Conservation (phyloP, 2,113 vertebrate genomes). For the Cochlearius cochlearius region DNA sequence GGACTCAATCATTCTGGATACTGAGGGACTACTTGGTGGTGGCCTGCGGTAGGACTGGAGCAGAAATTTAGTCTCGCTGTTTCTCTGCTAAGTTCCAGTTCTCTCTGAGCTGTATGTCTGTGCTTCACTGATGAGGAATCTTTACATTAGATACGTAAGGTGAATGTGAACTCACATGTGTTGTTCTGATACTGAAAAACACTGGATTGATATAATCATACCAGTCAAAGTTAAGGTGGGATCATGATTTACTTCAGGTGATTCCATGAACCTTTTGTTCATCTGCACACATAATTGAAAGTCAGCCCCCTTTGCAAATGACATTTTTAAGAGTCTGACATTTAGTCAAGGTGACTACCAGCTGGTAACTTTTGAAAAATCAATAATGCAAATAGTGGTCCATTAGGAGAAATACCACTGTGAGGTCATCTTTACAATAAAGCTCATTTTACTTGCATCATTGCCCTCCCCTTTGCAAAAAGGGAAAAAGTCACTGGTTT, state of each 20-base stretch:
- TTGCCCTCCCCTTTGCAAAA: not conserved
- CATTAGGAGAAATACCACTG: not conserved
- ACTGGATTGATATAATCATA: not conserved
- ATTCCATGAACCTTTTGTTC: not conserved
- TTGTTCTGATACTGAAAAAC: not conserved
- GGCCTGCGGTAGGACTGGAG: not conserved
- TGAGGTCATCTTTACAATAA: conserved; percentile 19
- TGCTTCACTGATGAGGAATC: not conserved
- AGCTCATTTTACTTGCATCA: not conserved
- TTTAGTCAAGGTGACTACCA: conserved; percentile 48
- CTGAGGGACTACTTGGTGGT: not conserved
- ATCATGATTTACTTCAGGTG: not conserved
- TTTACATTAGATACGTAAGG: accelerated
- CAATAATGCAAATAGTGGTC: conserved; percentile 25
- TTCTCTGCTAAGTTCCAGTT: not conserved
- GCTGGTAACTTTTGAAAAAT: conserved; percentile 23
- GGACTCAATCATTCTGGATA: not conserved
- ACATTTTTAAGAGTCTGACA: conserved; percentile 27
- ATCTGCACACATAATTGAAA: not conserved
- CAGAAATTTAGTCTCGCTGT: not conserved
- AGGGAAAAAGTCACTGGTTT: not conserved
- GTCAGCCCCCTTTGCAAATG: not conserved
- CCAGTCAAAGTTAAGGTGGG: not conserved
- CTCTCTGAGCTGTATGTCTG: not conserved
- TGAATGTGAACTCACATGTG: accelerated